Evolutionary conservation across 2,888 invertebrate species (phyloP).

Genomic region (Tuberolachnus salignus): DNA sequence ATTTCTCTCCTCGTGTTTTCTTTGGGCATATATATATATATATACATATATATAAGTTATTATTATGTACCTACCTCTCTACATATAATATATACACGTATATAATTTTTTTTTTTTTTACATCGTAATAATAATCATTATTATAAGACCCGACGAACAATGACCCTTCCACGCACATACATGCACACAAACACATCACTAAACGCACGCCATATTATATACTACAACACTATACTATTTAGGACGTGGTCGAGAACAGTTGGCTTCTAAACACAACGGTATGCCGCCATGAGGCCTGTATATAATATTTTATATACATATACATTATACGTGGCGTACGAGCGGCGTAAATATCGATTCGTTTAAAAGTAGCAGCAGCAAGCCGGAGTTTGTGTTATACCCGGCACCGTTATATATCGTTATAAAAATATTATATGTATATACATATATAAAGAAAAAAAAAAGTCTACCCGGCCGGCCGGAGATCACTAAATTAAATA

Average conservation of each 20-base stretch:
- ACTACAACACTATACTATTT: background rate
- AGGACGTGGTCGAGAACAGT: conserved; percentile 13
- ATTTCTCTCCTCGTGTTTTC: conserved; percentile 19
- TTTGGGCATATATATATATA: background rate
- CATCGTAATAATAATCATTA: conserved; percentile 28
- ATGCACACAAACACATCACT: too few relatives aligned
- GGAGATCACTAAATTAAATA: conserved; percentile 46
- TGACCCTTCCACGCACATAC: conserved; percentile 14
- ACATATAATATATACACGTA: too few relatives aligned
- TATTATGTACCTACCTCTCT: background rate
- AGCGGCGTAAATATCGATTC: conserved; percentile 36
- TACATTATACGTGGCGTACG: background rate
- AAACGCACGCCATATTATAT: conserved; percentile 12
- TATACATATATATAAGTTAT: too few relatives aligned
- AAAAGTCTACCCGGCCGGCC: background rate
- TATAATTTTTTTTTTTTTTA: conserved; percentile 1
- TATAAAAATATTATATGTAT: background rate
- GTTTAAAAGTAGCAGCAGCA: background rate
- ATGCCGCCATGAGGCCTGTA: conserved; percentile 14
- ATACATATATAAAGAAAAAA: background rate
- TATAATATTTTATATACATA: too few relatives aligned
- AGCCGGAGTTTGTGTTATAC: background rate
- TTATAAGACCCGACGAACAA: conserved; percentile 37
- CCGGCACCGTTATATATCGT: background rate
- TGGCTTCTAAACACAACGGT: conserved; percentile 28